Conservation (phyloP, 2,797 vertebrate genomes). For the Paedocypris micromegethes region DNA sequence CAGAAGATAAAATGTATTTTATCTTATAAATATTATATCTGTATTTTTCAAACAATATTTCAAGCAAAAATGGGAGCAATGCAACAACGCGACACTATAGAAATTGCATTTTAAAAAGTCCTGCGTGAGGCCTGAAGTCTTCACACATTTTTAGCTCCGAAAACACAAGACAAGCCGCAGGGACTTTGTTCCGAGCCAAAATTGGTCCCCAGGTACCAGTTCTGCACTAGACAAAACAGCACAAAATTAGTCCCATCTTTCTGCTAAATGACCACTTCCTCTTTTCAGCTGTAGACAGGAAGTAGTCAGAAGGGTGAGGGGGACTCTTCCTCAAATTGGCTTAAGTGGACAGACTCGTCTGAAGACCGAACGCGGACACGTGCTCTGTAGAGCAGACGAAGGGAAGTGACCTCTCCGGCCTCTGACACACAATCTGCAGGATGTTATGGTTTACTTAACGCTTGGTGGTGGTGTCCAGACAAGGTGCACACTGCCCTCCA, state of each 20-base stretch:
- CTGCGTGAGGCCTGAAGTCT: slow-evolving; percentile 3
- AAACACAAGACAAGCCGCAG: slow-evolving; percentile 70
- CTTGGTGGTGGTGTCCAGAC: slow-evolving; percentile 57
- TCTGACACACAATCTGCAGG: slow-evolving; percentile 63
- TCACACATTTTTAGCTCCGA: slow-evolving; percentile 58
- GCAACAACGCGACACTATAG: slow-evolving; percentile 38
- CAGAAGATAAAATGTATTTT: too few relatives aligned
- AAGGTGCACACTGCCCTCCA: slow-evolving; percentile 63
- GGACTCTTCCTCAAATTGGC: slow-evolving; percentile 67
- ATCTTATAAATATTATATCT: too few relatives aligned
- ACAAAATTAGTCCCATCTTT: slow-evolving; percentile 74
- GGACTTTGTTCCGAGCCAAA: slow-evolving; percentile 67
- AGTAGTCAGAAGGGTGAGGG: slow-evolving; percentile 67
- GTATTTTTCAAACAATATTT: too few relatives aligned
- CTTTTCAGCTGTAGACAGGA: slow-evolving; percentile 72
- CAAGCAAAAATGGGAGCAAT: not conserved
- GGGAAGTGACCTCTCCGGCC: slow-evolving; percentile 44
- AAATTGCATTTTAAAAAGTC: slow-evolving; percentile 43
- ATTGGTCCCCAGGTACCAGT: slow-evolving; percentile 75
- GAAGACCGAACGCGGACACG: slow-evolving; percentile 56
- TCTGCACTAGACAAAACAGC: slow-evolving; percentile 78
- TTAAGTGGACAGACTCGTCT: slow-evolving; percentile 53
- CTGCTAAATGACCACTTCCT: slow-evolving; percentile 66
- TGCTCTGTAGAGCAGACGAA: slow-evolving; percentile 50
- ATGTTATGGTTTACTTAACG: slow-evolving; percentile 71